Percentiles rank a stretch among this genome's conserved stretches.
Evolutionary conservation across 2,888 invertebrate species (phyloP).

Genomic region (Neuroscelio doddi): DNA sequence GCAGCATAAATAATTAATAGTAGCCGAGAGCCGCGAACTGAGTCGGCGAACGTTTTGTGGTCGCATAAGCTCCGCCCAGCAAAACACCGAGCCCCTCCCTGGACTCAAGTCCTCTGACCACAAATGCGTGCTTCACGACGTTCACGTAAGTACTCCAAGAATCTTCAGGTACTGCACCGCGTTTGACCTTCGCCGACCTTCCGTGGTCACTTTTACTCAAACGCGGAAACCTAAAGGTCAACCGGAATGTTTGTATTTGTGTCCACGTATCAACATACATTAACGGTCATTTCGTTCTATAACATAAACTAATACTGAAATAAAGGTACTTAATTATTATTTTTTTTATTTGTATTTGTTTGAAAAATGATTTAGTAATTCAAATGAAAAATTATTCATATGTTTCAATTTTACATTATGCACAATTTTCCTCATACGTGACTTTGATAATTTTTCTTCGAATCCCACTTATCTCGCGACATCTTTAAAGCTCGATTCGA

Average conservation of each 20-base stretch:
- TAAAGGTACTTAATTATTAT: too few relatives aligned
- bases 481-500: slow-evolving; percentile 63
- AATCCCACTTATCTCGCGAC: slow-evolving; percentile 58
- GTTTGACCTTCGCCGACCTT: slow-evolving; percentile 25
- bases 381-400: too few relatives aligned
- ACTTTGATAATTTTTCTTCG: slow-evolving; percentile 28
- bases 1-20: slow-evolving; percentile 71
- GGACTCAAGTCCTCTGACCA: slow-evolving; percentile 47
- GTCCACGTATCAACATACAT: too few relatives aligned
- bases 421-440: slow-evolving; percentile 22
- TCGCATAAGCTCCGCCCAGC: slow-evolving; percentile 69
- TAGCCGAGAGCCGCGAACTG: slow-evolving; percentile 65
- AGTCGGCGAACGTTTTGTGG: slow-evolving; percentile 65
- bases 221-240: neutral
- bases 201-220: neutral
- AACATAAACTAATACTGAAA: too few relatives aligned
- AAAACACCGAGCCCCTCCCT: slow-evolving; percentile 70
- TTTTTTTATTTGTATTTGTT: too few relatives aligned
- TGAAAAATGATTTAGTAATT: too few relatives aligned
- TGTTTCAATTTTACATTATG: slow-evolving; percentile 31
- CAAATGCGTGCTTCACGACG: slow-evolving; percentile 37
- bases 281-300: too few relatives aligned
- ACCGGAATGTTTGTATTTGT: slow-evolving; percentile 1
- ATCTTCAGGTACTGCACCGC: slow-evolving; percentile 13
- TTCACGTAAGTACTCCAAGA: slow-evolving; percentile 11